These are phyloP conservation scores for Ictalurus furcatus DNA, from an alignment of 2,113 vertebrate genomes.

Conservation along the genomic window DNA sequence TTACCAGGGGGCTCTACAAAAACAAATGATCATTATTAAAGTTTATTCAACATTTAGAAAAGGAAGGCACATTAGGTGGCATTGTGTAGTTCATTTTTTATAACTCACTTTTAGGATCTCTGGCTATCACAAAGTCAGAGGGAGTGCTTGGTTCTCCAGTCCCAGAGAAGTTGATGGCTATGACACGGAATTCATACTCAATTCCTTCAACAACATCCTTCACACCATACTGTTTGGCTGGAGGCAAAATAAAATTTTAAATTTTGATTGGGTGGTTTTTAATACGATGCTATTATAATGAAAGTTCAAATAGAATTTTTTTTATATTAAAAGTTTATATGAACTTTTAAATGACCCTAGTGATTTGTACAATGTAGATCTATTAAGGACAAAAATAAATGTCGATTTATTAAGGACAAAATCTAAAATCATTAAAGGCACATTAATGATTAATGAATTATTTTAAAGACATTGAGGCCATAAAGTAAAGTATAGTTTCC, in stretches of 20 bases:
- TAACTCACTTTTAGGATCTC: slow-evolving; percentile 81
- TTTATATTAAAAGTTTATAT: not conserved
- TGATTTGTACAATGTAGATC: not conserved
- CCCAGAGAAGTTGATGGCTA: slow-evolving; percentile 81
- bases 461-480: not conserved
- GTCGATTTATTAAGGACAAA: not conserved
- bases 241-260: slow-evolving; percentile 24
- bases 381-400: not conserved
- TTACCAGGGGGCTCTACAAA: slow-evolving; percentile 76
- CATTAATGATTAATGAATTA: not conserved
- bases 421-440: not conserved
- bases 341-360: not conserved
- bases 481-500: not conserved
- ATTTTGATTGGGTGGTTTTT: not conserved
- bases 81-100: not conserved
- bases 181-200: slow-evolving; percentile 85
- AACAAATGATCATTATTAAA: slow-evolving; percentile 11
- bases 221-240: slow-evolving; percentile 77
- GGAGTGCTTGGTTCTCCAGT: slow-evolving; percentile 78
- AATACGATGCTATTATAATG: not conserved
- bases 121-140: slow-evolving; percentile 73
- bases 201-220: slow-evolving; percentile 76
- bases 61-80: not conserved
- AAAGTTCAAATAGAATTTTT: too few relatives aligned
- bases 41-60: not conserved